These are phyloP conservation scores for Hypolimnas misippus DNA, from an alignment of 2,888 invertebrate genomes.

Conservation along the genomic window DNA sequence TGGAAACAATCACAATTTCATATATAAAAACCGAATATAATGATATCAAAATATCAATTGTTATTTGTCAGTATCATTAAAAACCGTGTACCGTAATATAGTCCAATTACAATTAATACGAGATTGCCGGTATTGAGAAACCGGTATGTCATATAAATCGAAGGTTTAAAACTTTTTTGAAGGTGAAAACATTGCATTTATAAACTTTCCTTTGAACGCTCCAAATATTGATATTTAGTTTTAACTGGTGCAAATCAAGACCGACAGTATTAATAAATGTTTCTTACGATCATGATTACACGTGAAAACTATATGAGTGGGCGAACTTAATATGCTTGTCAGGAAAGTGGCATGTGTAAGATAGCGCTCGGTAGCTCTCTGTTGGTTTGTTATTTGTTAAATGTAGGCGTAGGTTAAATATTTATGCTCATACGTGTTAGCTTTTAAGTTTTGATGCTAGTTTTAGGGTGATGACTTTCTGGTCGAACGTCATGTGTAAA, in stretches of 20 bases:
- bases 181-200: conserved; percentile 73
- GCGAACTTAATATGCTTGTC: conserved; percentile 10
- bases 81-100: conserved; percentile 17
- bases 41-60: conserved; percentile 20
- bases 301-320: background rate
- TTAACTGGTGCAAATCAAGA: conserved; percentile 35
- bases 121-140: conserved; percentile 50
- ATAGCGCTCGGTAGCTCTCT: background rate
- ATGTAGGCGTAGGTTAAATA: conserved; percentile 29
- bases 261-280: conserved; percentile 12
- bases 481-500: too few relatives aligned
- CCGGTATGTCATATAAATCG: conserved; percentile 73
- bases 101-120: conserved; percentile 56
- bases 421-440: conserved; percentile 30
- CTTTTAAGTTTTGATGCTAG: too few relatives aligned
- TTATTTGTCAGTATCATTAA: conserved; percentile 24
- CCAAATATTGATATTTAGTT: conserved; percentile 71
- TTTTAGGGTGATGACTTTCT: too few relatives aligned
- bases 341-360: background rate
- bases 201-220: conserved; percentile 72
- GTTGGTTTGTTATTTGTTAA: conserved; percentile 7
- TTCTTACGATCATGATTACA: conserved; percentile 4
- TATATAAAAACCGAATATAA: conserved; percentile 7
- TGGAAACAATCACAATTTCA: background rate
- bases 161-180: conserved; percentile 68